Evolutionary conservation across 2,888 invertebrate genomes (phyloP).

Genomic region (Ormia ochracea): DNA sequence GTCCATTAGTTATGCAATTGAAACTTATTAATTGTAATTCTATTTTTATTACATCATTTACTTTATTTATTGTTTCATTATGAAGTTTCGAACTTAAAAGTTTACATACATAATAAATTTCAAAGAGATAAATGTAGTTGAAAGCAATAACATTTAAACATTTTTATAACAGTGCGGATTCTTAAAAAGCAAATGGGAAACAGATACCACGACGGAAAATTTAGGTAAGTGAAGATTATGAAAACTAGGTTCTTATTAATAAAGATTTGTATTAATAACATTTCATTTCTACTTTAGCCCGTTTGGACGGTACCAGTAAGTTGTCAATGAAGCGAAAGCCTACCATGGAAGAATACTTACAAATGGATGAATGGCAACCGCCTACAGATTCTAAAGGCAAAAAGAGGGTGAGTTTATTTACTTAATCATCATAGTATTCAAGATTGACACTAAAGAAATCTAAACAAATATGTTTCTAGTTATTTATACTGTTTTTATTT

Average conservation of each 20-base stretch:
- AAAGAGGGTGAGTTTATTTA: conserved; percentile 85
- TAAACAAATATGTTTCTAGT: too few relatives aligned
- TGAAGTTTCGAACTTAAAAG: too few relatives aligned
- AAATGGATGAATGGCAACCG: conserved; percentile 85
- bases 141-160: conserved; percentile 34
- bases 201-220: conserved; percentile 87
- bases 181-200: conserved; percentile 89
- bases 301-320: conserved; percentile 92
- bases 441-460: too few relatives aligned
- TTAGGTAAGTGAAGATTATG: conserved; percentile 87
- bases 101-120: neutral
- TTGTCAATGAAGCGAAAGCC: conserved; percentile 79
- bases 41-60: too few relatives aligned
- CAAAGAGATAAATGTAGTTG: neutral
- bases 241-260: neutral
- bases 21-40: too few relatives aligned
- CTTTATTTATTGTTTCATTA: too few relatives aligned
- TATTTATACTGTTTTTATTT: too few relatives aligned
- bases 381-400: conserved; percentile 83
- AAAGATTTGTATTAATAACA: neutral
- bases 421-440: neutral
- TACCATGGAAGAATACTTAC: conserved; percentile 95
- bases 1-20: too few relatives aligned
- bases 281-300: conserved; percentile 81
- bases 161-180: conserved; percentile 71